phyloP scores from a whole-genome alignment of 2,888 invertebrate genomes.

The Lysandra coridon region DNA sequence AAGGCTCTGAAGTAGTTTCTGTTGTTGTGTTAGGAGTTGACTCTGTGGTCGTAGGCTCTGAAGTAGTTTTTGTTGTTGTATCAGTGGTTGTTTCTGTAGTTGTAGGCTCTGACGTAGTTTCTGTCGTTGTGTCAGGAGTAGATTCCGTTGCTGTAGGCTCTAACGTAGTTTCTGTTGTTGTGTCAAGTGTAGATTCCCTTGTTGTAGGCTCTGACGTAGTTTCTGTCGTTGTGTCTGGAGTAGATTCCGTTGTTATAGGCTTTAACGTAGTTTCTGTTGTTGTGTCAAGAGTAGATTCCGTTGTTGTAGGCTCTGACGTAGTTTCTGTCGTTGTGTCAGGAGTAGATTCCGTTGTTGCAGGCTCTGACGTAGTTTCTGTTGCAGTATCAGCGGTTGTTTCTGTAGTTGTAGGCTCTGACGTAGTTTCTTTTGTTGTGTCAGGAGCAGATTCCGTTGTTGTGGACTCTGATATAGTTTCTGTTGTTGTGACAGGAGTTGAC shows the following conservation, averaged over 20 bases:
- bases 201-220: constrained; percentile 24
- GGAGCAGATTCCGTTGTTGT: constrained; percentile 22
- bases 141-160: constrained; percentile 23
- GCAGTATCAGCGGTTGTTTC: background rate
- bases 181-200: background rate
- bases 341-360: background rate
- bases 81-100: constrained; percentile 18
- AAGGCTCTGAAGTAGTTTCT: constrained; percentile 8
- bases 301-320: constrained; percentile 25
- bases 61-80: constrained; percentile 27
- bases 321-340: constrained; percentile 11
- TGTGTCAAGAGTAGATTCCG: constrained; percentile 17
- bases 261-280: constrained; percentile 15
- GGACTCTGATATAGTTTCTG: background rate
- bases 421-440: constrained; percentile 30
- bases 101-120: constrained; percentile 18
- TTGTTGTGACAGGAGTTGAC: background rate
- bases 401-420: background rate
- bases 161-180: constrained; percentile 11
- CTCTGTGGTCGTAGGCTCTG: constrained; percentile 29
- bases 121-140: background rate
- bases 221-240: constrained; percentile 32
- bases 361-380: constrained; percentile 23
- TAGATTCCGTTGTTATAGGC: background rate
- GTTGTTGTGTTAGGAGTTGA: background rate